A percentile compares a stretch with the other conserved stretches of the same genome.
These are phyloP conservation scores for Gari tellinella DNA, from an alignment of 2,888 invertebrate species.

Conservation along the genomic window DNA sequence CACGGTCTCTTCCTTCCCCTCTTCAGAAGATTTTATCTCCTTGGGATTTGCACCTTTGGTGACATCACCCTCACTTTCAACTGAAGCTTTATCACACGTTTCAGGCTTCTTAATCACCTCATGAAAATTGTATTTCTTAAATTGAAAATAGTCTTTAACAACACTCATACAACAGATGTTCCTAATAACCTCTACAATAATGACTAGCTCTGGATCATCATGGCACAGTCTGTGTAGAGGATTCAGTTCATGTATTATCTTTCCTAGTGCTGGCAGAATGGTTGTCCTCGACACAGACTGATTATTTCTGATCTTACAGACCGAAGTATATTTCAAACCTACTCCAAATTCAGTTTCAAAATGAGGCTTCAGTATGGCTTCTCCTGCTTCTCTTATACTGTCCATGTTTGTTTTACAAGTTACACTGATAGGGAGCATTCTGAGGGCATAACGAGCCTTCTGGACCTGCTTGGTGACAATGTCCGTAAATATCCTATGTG, in stretches of 20 bases:
- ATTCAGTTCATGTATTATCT: constrained; percentile 88
- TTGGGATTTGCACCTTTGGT: neutral
- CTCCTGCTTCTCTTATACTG: constrained; percentile 90
- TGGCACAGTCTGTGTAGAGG: constrained; percentile 89
- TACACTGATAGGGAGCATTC: constrained; percentile 92
- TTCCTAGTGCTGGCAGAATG: constrained; percentile 87
- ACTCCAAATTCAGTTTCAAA: constrained; percentile 86
- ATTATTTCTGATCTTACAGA: constrained; percentile 80
- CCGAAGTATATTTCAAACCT: constrained; percentile 69
- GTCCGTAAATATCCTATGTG: constrained; percentile 90
- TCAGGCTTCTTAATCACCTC: constrained; percentile 84
- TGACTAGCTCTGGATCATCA: constrained; percentile 89
- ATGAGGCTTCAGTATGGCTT: constrained; percentile 88
- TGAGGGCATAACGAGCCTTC: constrained; percentile 90
- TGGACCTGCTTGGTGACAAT: constrained; percentile 89
- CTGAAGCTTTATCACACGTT: neutral
- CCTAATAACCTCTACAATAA: constrained; percentile 93
- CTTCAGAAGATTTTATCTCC: neutral
- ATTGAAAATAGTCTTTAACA: constrained; percentile 91
- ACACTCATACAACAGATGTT: constrained; percentile 92
- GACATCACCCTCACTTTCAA: neutral
- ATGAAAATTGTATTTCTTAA: constrained; percentile 93
- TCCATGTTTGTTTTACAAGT: constrained; percentile 91
- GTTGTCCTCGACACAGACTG: constrained; percentile 88
- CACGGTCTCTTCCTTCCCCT: no score